Evolutionary conservation across 2,113 vertebrate genomes (phyloP), one percentile per base, ranked within the genome.

Genomic region (Nycticebus coucang): DNA sequence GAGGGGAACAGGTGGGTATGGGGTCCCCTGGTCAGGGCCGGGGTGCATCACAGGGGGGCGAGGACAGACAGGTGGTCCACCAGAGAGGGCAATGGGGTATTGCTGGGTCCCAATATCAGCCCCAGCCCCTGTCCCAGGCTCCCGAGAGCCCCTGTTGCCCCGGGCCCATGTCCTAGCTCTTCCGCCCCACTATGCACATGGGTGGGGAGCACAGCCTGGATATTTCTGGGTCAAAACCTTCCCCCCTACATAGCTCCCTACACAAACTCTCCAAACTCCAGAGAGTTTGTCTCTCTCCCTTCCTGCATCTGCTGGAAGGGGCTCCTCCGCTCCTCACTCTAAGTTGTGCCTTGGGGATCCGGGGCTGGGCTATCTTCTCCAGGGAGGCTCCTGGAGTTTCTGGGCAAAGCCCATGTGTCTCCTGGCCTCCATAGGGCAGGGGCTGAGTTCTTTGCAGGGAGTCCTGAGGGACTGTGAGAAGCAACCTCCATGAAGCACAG

Each of bases 261-360:
- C 41, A 41, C 41, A 41, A 41, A 41, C 41, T 41, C 41, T 41
- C 41, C 41, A 41, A 41, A 41, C 41, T 41, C 41, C 24, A 18
- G 66, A 66, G 75, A 41, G 8, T 2, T 19, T 11, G 0, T 18
- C 9, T 19, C 57, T 4, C 57, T 19, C 57, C 2, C 57, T 2
- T 24, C 10, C 59, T 22, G 22, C 5, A 15, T 57, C 74, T 0
- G 2, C 37, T 5, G 33, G 69, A n/a, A 22, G 19, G n/a, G n/a
- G 24, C 35, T 72, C 7, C 35, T 57, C 53, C 1, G 33, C 55
- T 17, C 10, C n/a, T 28, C 15, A 4, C 18, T 3, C 41, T 19
- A 1, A 69, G 71, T 4, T 6, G 0, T 4, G 1, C 17, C 45
- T 50, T 50, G 79, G 77, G 55, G 14, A 37, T 79, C n/a, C 9